Evolutionary conservation across 2,888 invertebrate species (phyloP), one percentile per base, ranked within the genome.

Genomic region (Buathra laborator): DNA sequence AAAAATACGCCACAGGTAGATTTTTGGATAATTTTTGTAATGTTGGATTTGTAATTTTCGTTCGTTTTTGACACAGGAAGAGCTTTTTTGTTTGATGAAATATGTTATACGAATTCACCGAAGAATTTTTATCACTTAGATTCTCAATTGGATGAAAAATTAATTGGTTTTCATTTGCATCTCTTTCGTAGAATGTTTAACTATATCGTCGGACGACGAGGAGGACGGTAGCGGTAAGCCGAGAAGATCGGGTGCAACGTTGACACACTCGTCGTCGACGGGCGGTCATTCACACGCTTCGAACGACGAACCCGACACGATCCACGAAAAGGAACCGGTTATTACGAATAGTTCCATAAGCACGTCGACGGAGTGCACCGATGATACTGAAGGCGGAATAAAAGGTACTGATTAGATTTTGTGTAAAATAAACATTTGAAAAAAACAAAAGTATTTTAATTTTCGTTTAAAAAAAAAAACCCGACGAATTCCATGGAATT

Each of bases 171-270:
- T 24, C 24, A 24, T 24, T 24, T 24, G 24, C 2, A 24, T 24
- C 24, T 24, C 24, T 68, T 64, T 51, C 24, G 9, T 87, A 93
- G 94, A 94, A 86, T 94, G 94, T 85, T 89, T 94, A 75, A 94
- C 94, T 12, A 93, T 94, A 88, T 94, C 94, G 1, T 94, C 94
- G 7, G 94, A 94, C 67, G 94, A 94, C 74, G 94, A 94, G 81
- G 93, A 93, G 12, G 88, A 87, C 67, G 87, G 87, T 0, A 70
- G 85, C 16, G 77, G 56, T 19, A 86, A 84, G 66, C 16, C 56
- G 14, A 88, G 84, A 77, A 88, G 87, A 70, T 66, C 77, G 24
- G 79, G 86, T 66, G 64, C 66, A 10, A 62, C 70, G 3, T 48
- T 67, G 75, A 76, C 71, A 9, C 75, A 51, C 59, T 46, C 71